Percentiles rank a stretch among this genome's conserved stretches.
These are phyloP conservation scores for Empis stercorea DNA, from an alignment of 2,888 invertebrate species.

Conservation along the genomic window DNA sequence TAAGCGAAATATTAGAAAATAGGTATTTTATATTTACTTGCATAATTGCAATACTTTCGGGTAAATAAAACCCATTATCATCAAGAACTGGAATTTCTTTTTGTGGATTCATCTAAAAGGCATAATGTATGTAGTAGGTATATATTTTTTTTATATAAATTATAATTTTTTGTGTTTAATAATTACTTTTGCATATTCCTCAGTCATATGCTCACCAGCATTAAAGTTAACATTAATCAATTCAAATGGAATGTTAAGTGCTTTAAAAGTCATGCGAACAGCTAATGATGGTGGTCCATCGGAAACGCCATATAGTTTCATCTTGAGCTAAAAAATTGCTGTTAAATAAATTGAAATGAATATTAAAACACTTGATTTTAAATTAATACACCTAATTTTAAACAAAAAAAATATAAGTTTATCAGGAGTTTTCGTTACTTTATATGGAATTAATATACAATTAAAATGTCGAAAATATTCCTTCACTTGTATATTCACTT, in stretches of 20 bases:
- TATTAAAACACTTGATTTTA: too few species aligned
- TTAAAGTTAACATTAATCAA: slow-evolving; percentile 55
- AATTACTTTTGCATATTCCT: slow-evolving; percentile 51
- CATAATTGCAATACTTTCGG: slow-evolving; percentile 57
- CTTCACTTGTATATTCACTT: too few species aligned
- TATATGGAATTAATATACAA: too few species aligned
- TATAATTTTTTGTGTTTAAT: background rate
- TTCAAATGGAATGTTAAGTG: slow-evolving; percentile 49
- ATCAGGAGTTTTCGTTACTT: too few species aligned
- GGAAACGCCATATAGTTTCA: slow-evolving; percentile 60
- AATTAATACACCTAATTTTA: too few species aligned
- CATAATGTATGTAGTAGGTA: too few species aligned
- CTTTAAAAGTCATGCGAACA: slow-evolving; percentile 53
- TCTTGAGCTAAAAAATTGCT: slow-evolving; percentile 12
- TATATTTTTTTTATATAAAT: background rate
- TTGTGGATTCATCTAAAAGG: slow-evolving; percentile 57
- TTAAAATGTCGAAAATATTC: too few species aligned
- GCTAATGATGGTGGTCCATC: slow-evolving; percentile 69
- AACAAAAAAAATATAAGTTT: too few species aligned
- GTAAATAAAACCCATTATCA: slow-evolving; percentile 62
- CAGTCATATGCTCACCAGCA: slow-evolving; percentile 60
- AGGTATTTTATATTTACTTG: slow-evolving; percentile 23
- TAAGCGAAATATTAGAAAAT: too few species aligned
- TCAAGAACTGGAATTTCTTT: slow-evolving; percentile 67
- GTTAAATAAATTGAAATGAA: background rate